Percentiles rank a stretch among this genome's conserved stretches.
Evolutionary conservation across 2,888 invertebrate genomes (phyloP).

Genomic region (Pachycephus smyrnensis): DNA sequence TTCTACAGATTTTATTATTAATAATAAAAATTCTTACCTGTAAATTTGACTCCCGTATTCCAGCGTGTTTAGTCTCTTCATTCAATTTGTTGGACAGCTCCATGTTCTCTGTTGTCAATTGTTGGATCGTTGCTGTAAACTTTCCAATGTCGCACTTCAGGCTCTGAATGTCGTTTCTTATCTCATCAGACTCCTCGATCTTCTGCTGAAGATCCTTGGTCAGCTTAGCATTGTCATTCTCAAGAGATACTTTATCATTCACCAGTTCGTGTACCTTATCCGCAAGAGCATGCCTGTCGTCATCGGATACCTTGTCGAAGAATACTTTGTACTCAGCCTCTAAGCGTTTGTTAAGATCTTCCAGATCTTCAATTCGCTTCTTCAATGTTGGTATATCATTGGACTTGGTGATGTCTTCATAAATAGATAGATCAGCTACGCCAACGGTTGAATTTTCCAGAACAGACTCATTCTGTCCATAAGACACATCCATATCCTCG

Average conservation of each 20-base stretch:
- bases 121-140: conserved; percentile 48
- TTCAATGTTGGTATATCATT: conserved; percentile 10
- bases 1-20: neutral
- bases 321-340: conserved; percentile 15
- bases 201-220: conserved; percentile 42
- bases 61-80: conserved; percentile 38
- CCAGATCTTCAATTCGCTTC: conserved; percentile 18
- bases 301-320: conserved; percentile 1
- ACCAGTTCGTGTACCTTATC: conserved; percentile 29
- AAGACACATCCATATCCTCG: conserved; percentile 42
- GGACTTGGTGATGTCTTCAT: conserved; percentile 9
- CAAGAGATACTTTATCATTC: conserved; percentile 34
- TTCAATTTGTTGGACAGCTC: conserved; percentile 48
- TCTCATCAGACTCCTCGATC: conserved; percentile 50
- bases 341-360: neutral
- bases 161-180: conserved; percentile 47
- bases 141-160: conserved; percentile 50
- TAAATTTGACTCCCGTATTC: conserved; percentile 30
- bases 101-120: conserved; percentile 55
- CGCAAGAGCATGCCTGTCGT: conserved; percentile 23
- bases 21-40: conserved; percentile 28
- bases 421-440: neutral
- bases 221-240: conserved; percentile 48
- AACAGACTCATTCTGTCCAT: conserved; percentile 22
- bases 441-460: conserved; percentile 15